These are phyloP conservation scores for Anastatus disparis DNA, from an alignment of 1,140 invertebrate genomes.

Conservation along the genomic window DNA sequence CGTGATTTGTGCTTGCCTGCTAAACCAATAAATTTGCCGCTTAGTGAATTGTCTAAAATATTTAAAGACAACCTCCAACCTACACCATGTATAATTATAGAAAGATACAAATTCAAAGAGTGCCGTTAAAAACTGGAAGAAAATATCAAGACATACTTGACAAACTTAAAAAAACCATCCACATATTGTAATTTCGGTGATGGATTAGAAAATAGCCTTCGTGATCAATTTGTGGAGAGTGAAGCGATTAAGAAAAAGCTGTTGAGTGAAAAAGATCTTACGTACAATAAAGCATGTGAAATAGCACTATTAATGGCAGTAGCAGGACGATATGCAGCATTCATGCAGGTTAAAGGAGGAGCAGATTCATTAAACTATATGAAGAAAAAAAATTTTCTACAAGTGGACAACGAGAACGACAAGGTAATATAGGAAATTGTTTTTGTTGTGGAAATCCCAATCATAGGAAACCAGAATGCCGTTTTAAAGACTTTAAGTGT, in stretches of 20 bases:
- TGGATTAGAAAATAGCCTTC: constrained; percentile 2
- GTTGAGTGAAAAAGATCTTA: too few species aligned
- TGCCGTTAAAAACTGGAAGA: constrained; percentile 15
- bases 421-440: not conserved
- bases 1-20: too few species aligned
- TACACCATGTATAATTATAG: too few species aligned
- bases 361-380: not conserved
- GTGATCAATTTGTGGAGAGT: not conserved
- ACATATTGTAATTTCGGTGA: constrained; percentile 28
- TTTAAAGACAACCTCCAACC: too few species aligned
- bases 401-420: not conserved
- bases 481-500: too few species aligned
- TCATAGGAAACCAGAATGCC: too few species aligned
- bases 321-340: not conserved
- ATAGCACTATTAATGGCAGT: constrained; percentile 16
- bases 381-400: not conserved
- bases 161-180: too few species aligned
- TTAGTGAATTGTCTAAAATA: too few species aligned
- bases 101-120: constrained; percentile 30
- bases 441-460: too few species aligned
- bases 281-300: too few species aligned
- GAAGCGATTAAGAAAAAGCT: not conserved
- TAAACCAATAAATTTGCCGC: too few species aligned
- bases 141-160: constrained; percentile 22
- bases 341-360: not conserved